Conservation (phyloP, 2,797 vertebrate species). For the Aplochiton taeniatus region DNA sequence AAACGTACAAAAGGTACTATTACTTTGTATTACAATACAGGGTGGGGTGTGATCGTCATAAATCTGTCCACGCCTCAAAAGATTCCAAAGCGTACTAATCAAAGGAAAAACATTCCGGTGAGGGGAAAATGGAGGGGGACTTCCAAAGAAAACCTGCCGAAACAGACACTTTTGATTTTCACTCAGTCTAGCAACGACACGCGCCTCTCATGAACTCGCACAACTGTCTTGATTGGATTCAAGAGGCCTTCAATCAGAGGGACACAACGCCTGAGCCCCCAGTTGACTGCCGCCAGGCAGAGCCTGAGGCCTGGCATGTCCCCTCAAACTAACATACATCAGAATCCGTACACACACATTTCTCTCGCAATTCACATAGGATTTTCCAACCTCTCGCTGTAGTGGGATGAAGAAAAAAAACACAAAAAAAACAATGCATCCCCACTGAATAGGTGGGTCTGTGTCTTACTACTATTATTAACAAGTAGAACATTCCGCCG, state of each 20-base stretch:
- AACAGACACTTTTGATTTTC: conserved; percentile 40
- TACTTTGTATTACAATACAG: background rate
- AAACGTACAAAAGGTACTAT: background rate
- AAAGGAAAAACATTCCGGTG: conserved; percentile 27
- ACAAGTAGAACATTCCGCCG: conserved; percentile 46
- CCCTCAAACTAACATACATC: conserved; percentile 45
- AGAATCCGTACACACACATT: background rate
- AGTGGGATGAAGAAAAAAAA: conserved; percentile 31
- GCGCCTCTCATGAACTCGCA: conserved; percentile 28
- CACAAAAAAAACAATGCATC: conserved; percentile 46
- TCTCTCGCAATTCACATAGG: conserved; percentile 29
- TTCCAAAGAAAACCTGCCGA: conserved; percentile 24
- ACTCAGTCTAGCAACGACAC: background rate
- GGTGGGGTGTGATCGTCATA: conserved; percentile 7
- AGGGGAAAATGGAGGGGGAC: conserved; percentile 19
- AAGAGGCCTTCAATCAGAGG: conserved; percentile 33
- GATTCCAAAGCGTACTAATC: conserved; percentile 13
- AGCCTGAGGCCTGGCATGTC: conserved; percentile 44
- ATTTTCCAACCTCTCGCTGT: too few species aligned
- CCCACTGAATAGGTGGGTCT: conserved; percentile 18
- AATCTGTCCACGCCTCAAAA: conserved; percentile 21
- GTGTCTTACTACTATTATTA: conserved; percentile 39
- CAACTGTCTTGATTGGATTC: conserved; percentile 24
- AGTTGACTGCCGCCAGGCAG: conserved; percentile 34
- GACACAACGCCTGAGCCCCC: conserved; percentile 46